Evolutionary conservation across 2,113 vertebrate genomes (phyloP), one percentile per base, ranked within the genome.

Genomic region (Grantiella picta): DNA sequence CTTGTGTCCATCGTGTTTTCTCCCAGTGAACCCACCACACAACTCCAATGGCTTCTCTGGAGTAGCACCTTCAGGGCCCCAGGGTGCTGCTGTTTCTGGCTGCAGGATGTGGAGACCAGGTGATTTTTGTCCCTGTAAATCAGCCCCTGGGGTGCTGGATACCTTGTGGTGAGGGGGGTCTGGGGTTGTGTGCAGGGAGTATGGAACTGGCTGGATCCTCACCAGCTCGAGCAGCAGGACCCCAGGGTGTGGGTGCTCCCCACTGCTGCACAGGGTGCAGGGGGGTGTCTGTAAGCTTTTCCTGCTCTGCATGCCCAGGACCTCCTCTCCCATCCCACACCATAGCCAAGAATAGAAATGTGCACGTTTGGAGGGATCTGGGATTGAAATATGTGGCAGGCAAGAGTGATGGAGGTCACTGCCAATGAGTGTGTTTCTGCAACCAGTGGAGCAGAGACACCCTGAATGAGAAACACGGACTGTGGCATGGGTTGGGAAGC

Each of bases 121-220:
- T 27, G 16, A 24, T 12, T 11, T 53, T 75, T 5, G 2, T 40
- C 50, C 20, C 1, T 1, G 10, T 29, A 57, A 69, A 29, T 22
- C 24, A 86, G 36, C 5, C 15, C 56, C 7, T 15, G 10, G 20
- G 2, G 4, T 31, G 52, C 71, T 16, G 56, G 24, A 31, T 75
- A 20, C 49, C 25, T 54, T 0, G 8, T 1, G 3, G n/a, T 47
- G 60, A 81, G 22, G 7, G 6, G 23, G 3, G 6, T 40, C 52
- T 0, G 0, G 20, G 28, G 17, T 7, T 77, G 28, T 40, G 57
- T 60, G 36, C 0, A 1, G n/a, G 10, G 56, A 50, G 4, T 1
- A 1, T 25, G 49, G 52, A 21, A n/a, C 28, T 29, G 29, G 13
- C 44, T 49, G 40, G 13, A 31, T 90, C 24, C 44, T 68, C 89